Evolutionary conservation across 2,113 vertebrate genomes (phyloP).

Genomic region (Prinia subflava): DNA sequence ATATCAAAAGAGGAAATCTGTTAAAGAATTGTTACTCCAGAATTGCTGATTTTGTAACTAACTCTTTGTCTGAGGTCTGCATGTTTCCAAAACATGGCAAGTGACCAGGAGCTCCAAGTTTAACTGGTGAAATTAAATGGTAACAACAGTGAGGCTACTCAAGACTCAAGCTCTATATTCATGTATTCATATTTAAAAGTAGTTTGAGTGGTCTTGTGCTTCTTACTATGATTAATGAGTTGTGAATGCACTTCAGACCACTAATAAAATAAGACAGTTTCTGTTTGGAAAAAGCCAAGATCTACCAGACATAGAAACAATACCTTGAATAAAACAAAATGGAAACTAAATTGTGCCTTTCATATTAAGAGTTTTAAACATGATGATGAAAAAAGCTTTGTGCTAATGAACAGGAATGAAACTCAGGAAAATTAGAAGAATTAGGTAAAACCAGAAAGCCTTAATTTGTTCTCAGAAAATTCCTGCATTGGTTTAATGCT

Average conservation of each 20-base stretch:
- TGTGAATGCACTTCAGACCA: background rate
- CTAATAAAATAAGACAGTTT: background rate
- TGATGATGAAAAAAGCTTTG: background rate
- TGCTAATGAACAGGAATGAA: background rate
- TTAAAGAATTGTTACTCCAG: background rate
- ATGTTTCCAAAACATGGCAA: background rate
- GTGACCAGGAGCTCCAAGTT: background rate
- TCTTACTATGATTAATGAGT: background rate
- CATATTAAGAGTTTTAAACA: background rate
- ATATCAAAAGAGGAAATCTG: background rate
- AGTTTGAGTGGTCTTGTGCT: background rate
- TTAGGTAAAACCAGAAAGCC: background rate
- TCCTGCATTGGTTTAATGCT: constrained; percentile 16
- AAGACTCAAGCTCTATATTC: background rate
- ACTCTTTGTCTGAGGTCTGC: background rate
- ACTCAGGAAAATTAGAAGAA: constrained; percentile 9
- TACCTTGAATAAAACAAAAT: background rate
- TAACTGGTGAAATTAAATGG: background rate
- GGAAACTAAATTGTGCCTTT: background rate
- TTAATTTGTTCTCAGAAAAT: background rate
- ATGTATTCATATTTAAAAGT: background rate
- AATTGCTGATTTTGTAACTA: background rate
- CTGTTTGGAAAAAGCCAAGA: background rate
- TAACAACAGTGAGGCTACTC: background rate
- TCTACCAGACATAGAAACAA: background rate